Base-by-base conservation (phyloP, 2,888 invertebrate species). In the Troilus luridus region DNA sequence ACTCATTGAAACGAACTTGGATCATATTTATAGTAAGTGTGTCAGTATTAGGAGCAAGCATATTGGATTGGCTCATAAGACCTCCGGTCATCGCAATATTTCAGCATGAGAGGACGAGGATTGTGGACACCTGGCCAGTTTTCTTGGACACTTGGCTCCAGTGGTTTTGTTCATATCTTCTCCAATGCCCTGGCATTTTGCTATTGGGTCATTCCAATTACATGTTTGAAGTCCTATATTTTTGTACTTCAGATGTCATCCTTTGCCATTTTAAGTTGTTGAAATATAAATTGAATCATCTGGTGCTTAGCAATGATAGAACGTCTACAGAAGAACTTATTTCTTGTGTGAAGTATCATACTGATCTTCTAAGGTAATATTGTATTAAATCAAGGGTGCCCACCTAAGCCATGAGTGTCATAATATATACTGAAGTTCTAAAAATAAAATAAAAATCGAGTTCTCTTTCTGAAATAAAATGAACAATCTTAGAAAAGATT, bases 211-310 rank as follows among this genome's bases (percentile, higher is more conserved):
- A 91, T 64, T 89, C 91, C 6, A 77, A 91, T 59, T 91, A 91
- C 85, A 91, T 91, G 27, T 92, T 72, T 91, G 91, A 91, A n/a
- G 90, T 90, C 58, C n/a, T 91, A n/a, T 92, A 90, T 60, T 92
- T 91, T 54, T 91, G 92, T 27, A 92, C 88, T 12, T 77, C 91
- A 77, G 90, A 91, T 14, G 88, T 72, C 54, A 91, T 92, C 14
- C 91, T 92, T 54, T 77, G 89, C n/a, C 92, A 92, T 54, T 91
- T 92, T 41, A 91, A 90, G 6, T 81, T 92, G 5, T 58, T 92
- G 1, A 91, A 91, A 56, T 90, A 92, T 54, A 88, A 91, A 64
- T 67, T 92, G 60, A 59, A 91, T 10, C 64, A 91, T 41, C 72
- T 92, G 88, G 89, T 88, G 58, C 88, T 92, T 12, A 58, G 12